Conservation (phyloP, 2,888 invertebrate species). For the Sarcophaga variegata region DNA sequence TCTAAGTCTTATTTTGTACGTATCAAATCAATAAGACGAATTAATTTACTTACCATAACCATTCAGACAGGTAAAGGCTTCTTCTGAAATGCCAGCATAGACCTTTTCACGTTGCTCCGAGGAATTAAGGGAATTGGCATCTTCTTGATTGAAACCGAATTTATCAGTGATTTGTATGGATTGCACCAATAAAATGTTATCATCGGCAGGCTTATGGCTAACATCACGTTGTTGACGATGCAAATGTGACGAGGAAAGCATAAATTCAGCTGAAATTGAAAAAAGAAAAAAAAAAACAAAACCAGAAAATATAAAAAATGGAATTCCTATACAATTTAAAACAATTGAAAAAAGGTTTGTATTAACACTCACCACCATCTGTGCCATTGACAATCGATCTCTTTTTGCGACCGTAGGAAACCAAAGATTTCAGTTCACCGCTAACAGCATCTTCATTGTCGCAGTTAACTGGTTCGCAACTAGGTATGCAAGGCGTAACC, state of each 20-base stretch:
- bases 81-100: slow-evolving; percentile 86
- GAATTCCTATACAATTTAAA: slow-evolving; percentile 21
- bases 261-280: slow-evolving; percentile 75
- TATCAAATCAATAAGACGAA: too few species aligned
- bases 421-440: slow-evolving; percentile 90
- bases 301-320: neutral
- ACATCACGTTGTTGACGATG: slow-evolving; percentile 79
- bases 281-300: slow-evolving; percentile 42
- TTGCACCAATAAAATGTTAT: slow-evolving; percentile 94
- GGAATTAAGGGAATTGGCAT: slow-evolving; percentile 82
- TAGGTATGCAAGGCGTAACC: slow-evolving; percentile 96
- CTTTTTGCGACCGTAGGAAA: slow-evolving; percentile 92
- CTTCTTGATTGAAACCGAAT: slow-evolving; percentile 90
- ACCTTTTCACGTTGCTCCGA: slow-evolving; percentile 87
- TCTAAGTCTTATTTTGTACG: too few species aligned
- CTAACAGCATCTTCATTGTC: slow-evolving; percentile 85
- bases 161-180: slow-evolving; percentile 97
- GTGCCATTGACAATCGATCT: slow-evolving; percentile 84
- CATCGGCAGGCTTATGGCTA: slow-evolving; percentile 83
- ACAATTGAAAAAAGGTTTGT: neutral
- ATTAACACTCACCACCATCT: slow-evolving; percentile 75
- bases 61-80: slow-evolving; percentile 82
- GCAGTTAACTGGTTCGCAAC: slow-evolving; percentile 95
- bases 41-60: slow-evolving; percentile 80
- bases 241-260: slow-evolving; percentile 71